These are phyloP conservation scores for Epiblema foenella DNA, from an alignment of 2,888 invertebrate genomes.

Conservation along the genomic window DNA sequence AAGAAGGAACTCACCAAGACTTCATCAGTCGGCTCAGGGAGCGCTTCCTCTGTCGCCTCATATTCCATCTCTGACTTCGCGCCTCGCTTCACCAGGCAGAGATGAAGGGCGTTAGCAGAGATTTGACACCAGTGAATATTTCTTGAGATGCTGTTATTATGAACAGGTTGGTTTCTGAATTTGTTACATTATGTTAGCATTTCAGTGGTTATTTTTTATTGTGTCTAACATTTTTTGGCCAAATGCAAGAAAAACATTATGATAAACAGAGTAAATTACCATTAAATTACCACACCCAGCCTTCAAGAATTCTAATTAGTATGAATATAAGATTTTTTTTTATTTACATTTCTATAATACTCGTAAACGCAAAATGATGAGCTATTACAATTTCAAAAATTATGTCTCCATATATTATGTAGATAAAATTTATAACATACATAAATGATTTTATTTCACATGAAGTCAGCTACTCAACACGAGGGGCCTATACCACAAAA, in stretches of 20 bases:
- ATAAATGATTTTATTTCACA: slow-evolving; percentile 1
- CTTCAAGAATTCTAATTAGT: not conserved
- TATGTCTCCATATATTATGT: not conserved
- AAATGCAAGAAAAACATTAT: not conserved
- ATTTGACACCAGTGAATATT: slow-evolving; percentile 49
- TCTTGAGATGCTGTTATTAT: slow-evolving; percentile 26
- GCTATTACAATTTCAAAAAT: not conserved
- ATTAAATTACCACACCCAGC: not conserved
- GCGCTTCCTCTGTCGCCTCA: slow-evolving; percentile 68
- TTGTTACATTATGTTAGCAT: not conserved
- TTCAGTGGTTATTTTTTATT: not conserved
- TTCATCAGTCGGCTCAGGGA: slow-evolving; percentile 58
- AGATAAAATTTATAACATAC: not conserved
- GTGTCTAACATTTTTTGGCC: not conserved
- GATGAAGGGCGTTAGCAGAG: slow-evolving; percentile 45
- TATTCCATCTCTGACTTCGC: slow-evolving; percentile 52
- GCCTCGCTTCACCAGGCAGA: slow-evolving; percentile 38
- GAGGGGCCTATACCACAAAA: too few relatives aligned
- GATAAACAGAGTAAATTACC: not conserved
- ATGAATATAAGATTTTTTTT: not conserved
- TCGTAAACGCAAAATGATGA: not conserved
- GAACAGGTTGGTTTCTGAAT: slow-evolving; percentile 36
- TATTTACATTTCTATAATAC: not conserved
- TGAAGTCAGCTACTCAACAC: not conserved
- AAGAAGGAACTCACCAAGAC: slow-evolving; percentile 62